Evolutionary conservation across 2,797 vertebrate genomes (phyloP).

Genomic region (Tadarida brasiliensis): DNA sequence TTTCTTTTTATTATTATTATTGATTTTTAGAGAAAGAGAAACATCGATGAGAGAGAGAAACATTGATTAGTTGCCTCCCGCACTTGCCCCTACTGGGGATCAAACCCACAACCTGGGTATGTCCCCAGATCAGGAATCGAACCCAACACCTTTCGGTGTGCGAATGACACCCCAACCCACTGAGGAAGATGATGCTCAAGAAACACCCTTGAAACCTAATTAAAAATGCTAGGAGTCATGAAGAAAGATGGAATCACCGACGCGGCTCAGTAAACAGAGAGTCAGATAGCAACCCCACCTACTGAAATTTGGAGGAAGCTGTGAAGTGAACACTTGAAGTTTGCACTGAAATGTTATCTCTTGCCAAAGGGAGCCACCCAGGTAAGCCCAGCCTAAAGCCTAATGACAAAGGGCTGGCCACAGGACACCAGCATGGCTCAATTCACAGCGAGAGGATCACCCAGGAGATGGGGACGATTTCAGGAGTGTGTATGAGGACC

Average conservation of each 20-base stretch:
- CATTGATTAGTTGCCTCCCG: not conserved
- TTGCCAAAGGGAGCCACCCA: not conserved
- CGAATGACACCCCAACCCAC: not conserved
- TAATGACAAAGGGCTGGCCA: not conserved
- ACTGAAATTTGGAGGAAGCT: not conserved
- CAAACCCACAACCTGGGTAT: not conserved
- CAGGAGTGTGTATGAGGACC: constrained; percentile 36
- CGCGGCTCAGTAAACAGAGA: not conserved
- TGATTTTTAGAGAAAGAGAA: not conserved
- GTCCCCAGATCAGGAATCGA: not conserved
- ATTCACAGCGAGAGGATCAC: constrained; percentile 78
- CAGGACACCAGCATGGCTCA: not conserved
- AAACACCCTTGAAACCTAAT: not conserved
- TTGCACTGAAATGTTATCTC: not conserved
- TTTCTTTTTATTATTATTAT: not conserved
- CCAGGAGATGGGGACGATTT: not conserved
- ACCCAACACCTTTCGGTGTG: not conserved
- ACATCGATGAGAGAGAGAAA: not conserved
- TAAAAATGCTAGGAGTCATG: no score
- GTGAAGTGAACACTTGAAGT: not conserved
- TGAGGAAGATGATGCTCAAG: not conserved
- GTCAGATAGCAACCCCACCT: not conserved
- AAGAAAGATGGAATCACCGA: not conserved
- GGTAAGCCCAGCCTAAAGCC: not conserved
- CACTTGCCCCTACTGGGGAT: not conserved